Conservation (phyloP, 2,888 invertebrate species). For the Omphaloscelis lunosa region DNA sequence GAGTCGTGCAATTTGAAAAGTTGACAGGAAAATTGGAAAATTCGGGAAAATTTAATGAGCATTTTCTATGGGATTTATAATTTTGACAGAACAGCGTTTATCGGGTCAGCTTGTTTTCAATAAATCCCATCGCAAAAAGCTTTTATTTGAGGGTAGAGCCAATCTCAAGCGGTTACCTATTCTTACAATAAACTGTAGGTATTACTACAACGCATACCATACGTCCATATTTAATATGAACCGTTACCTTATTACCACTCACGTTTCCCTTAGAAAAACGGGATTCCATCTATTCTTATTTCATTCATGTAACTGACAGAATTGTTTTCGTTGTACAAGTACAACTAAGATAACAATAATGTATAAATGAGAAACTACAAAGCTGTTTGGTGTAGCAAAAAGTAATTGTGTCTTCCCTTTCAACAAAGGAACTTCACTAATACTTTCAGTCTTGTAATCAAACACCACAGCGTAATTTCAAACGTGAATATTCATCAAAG, state of each 20-base stretch:
- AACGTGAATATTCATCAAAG: slow-evolving; percentile 30
- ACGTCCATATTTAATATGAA: background rate
- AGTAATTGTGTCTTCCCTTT: background rate
- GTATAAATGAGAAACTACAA: background rate
- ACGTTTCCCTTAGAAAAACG: background rate
- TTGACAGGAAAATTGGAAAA: too few relatives aligned
- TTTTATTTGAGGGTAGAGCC: too few relatives aligned
- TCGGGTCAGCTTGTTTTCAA: background rate
- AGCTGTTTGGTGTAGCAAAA: background rate
- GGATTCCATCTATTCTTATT: background rate
- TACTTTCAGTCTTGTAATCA: background rate
- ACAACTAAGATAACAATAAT: background rate
- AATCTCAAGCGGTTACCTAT: background rate
- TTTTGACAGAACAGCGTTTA: too few relatives aligned
- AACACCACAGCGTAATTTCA: background rate
- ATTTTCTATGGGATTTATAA: too few relatives aligned
- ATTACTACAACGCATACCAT: background rate
- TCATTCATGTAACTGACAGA: background rate
- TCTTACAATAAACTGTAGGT: too few relatives aligned
- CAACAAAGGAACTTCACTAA: background rate
- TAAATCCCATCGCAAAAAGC: background rate
- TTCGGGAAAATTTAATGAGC: too few relatives aligned
- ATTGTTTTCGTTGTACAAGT: background rate
- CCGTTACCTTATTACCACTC: background rate
- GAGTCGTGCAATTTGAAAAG: too few relatives aligned